Evolutionary conservation across 2,113 vertebrate genomes (phyloP).

Genomic region (Myrmophylax atrothorax): DNA sequence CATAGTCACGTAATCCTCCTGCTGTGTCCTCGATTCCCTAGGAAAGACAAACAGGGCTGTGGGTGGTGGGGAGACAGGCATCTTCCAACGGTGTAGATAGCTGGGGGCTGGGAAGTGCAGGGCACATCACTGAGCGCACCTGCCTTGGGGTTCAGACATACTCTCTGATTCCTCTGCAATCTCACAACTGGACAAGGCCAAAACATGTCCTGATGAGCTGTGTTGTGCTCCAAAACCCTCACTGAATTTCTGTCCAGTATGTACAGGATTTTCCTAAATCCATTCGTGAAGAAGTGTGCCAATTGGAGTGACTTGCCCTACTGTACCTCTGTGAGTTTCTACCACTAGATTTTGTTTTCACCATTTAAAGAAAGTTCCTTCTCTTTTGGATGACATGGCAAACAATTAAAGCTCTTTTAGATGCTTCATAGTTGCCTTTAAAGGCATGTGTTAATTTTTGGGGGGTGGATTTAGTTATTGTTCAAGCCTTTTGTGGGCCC

Average conservation of each 20-base stretch:
- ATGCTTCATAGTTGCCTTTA: background rate
- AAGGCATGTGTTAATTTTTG: background rate
- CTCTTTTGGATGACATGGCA: background rate
- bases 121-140: fast-evolving
- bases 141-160: background rate
- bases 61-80: fast-evolving
- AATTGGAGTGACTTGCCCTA: background rate
- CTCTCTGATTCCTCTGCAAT: background rate
- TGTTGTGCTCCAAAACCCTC: background rate
- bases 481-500: background rate
- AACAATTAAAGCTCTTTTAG: background rate
- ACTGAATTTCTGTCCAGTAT: background rate
- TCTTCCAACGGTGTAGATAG: background rate
- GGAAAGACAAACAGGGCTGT: background rate
- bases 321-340: background rate
- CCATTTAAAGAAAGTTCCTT: background rate
- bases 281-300: background rate
- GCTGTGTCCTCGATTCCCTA: background rate
- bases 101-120: background rate
- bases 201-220: background rate
- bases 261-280: background rate
- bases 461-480: background rate
- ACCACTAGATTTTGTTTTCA: background rate
- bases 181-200: background rate
- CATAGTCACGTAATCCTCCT: background rate